These are phyloP conservation scores for Brachyalestes nurse DNA, from an alignment of 2,797 vertebrate species.

Conservation along the genomic window DNA sequence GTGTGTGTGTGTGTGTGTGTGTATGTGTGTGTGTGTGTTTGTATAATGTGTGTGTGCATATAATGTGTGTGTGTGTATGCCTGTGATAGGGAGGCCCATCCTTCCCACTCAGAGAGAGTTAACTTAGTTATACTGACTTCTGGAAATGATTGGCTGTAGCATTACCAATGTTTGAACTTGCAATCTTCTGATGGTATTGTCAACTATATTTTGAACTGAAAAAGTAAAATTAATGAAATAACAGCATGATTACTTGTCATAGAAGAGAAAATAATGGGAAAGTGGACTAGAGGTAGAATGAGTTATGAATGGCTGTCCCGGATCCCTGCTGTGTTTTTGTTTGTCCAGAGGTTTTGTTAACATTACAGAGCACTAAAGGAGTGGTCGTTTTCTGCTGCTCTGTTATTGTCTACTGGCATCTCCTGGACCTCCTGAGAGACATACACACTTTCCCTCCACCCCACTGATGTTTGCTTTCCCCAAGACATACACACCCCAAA, in stretches of 20 bases:
- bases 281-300: background rate
- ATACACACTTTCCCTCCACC: slow-evolving; percentile 32
- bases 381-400: background rate
- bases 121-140: too few species aligned
- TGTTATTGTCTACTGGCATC: slow-evolving; percentile 12
- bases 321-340: background rate
- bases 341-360: background rate
- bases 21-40: too few species aligned
- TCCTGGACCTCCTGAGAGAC: background rate
- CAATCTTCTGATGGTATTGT: too few species aligned
- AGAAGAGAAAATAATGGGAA: background rate
- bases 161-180: too few species aligned
- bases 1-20: too few species aligned
- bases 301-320: background rate
- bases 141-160: too few species aligned
- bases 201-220: too few species aligned
- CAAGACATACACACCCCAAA: slow-evolving; percentile 3
- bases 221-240: too few species aligned
- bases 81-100: too few species aligned
- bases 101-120: too few species aligned
- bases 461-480: slow-evolving; percentile 31
- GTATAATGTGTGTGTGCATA: too few species aligned
- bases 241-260: background rate
- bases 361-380: background rate
- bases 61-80: too few species aligned